Conservation (phyloP, 35 echinoderm and acorn worm genomes). For the Apostichopus californicus region DNA sequence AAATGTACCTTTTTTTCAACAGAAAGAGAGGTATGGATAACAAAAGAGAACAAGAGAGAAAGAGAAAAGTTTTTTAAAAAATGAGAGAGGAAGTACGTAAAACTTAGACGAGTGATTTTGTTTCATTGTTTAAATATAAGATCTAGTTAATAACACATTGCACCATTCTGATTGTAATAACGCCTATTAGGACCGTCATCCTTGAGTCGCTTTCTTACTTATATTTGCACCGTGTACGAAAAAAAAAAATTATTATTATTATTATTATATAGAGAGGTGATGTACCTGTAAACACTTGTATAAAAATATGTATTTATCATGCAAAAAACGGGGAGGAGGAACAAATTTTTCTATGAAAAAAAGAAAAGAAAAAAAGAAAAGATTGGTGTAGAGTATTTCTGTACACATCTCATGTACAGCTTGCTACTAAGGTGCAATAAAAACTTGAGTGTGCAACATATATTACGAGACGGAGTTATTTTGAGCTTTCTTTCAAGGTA, state of each 20-base stretch:
- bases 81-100: too few relatives aligned
- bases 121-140: conserved; percentile 1
- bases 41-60: too few relatives aligned
- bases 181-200: conserved; percentile 1
- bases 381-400: conserved; percentile 59
- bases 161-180: conserved; percentile 31
- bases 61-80: too few relatives aligned
- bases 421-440: conserved; percentile 63
- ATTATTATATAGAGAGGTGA: conserved; percentile 51
- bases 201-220: conserved; percentile 48
- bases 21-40: too few relatives aligned
- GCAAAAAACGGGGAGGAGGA: neutral
- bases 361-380: neutral
- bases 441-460: conserved; percentile 51
- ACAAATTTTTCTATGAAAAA: conserved; percentile 52
- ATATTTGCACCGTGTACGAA: conserved; percentile 60
- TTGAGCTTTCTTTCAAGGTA: neutral
- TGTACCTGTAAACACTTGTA: conserved; percentile 54
- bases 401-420: conserved; percentile 59
- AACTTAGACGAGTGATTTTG: neutral
- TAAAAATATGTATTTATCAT: conserved; percentile 59
- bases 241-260: too few relatives aligned
- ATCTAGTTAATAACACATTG: neutral
- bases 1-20: too few relatives aligned
- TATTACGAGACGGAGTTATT: neutral